Percentiles rank a stretch among this genome's conserved stretches.
Conservation (phyloP, 2,888 invertebrate genomes). For the Rotaria magnacalcarata region DNA sequence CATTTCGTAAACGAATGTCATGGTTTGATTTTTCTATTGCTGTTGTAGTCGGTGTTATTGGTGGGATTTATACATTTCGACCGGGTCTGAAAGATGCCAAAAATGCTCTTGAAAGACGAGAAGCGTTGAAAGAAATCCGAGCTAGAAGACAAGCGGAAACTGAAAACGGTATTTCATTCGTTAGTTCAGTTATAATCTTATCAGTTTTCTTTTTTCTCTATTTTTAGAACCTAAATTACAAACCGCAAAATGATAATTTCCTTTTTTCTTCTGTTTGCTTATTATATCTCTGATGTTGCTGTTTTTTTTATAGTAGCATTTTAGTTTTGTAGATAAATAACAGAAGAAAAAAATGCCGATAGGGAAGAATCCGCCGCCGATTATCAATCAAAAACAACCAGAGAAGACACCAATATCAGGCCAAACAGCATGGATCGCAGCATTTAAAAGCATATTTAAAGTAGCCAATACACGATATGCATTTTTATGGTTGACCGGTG, state of each 20-base stretch:
- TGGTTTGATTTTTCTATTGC: slow-evolving; percentile 21
- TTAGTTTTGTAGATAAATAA: neutral
- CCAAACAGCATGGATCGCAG: neutral
- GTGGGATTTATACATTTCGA: slow-evolving; percentile 4
- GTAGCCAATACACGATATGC: neutral
- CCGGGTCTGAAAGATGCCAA: neutral
- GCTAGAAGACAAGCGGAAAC: neutral
- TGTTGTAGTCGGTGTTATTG: neutral
- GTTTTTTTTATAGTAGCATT: neutral
- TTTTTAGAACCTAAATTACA: neutral
- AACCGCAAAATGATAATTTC: neutral
- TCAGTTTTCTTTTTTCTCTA: neutral
- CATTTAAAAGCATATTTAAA: neutral
- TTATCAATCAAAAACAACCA: neutral
- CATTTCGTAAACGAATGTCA: slow-evolving; percentile 1
- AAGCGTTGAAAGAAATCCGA: slow-evolving; percentile 30
- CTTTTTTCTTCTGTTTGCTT: neutral
- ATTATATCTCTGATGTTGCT: neutral
- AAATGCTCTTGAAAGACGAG: neutral
- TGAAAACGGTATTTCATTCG: neutral
- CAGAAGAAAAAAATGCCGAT: neutral
- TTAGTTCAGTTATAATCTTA: too few relatives aligned
- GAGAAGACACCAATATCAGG: neutral
- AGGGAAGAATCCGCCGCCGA: neutral
- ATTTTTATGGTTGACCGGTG: neutral